Base-by-base conservation (phyloP, 2,113 vertebrate genomes). In the Calcarius ornatus region DNA sequence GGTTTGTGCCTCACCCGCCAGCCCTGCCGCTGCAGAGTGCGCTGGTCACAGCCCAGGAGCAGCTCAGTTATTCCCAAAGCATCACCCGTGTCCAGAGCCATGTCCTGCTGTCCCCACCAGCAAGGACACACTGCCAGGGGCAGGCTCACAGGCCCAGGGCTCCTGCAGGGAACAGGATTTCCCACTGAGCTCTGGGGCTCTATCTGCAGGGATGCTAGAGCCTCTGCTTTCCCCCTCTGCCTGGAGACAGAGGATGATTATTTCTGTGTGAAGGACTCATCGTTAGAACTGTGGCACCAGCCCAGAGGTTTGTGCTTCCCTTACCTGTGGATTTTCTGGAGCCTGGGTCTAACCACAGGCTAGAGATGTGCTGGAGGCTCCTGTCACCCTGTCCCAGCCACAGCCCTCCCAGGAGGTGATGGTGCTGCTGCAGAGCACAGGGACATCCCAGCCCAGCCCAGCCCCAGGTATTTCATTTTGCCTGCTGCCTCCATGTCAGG, bases 1-100 rank as follows among this genome's bases (percentile, higher is more conserved):
- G 98, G 98, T 98, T 88, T 89, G 75, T 89, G 17, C 47, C 37
- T 35, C 45, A 28, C 12, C 28, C 42, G n/a, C 66, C 51, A 83
- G 81, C 11, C 9, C 64, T 3, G 2, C 65, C 56, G 50, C 77
- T 59, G 80, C 47, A 48, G 4, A 35, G 2, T 11, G 28, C 0
- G 0, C 27, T 51, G 48, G 38, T 40, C 33, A 50, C 0, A 1
- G 89, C 25, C 57, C 30, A 23, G 38, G 38, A 68, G 24, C 35
- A 73, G 66, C 40, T 79, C 66, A 38, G 47, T 40, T 12, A n/a
- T 40, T 50, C 63, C 54, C 86, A 92, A 15, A 73, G 13, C 50
- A 59, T 30, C n/a, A 13, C 12, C 42, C 21, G 1, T 0, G 25
- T 18, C 47, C 70, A 63, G 17, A 50, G 72, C 42, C 47, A 24